A percentile compares a stretch with the other conserved stretches of the same genome.
These are phyloP conservation scores for Beris morrisii DNA, from an alignment of 2,888 invertebrate species.

Conservation along the genomic window DNA sequence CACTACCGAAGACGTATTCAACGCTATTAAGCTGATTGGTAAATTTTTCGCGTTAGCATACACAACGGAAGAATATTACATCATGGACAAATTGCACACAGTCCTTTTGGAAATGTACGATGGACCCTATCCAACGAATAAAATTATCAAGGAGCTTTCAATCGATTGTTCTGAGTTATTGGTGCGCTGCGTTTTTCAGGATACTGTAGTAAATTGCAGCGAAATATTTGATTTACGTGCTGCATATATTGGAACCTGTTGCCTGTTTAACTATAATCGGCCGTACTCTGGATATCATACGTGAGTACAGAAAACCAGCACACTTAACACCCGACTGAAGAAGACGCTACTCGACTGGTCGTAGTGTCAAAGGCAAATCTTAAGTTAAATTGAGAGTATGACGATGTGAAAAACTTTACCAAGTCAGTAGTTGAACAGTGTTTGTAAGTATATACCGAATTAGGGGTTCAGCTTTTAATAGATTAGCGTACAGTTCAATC, in stretches of 20 bases:
- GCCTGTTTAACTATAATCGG: slow-evolving; percentile 51
- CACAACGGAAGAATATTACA: slow-evolving; percentile 39
- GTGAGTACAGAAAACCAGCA: slow-evolving; percentile 45
- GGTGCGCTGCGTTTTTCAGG: slow-evolving; percentile 46
- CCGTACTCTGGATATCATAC: slow-evolving; percentile 42
- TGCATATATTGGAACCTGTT: slow-evolving; percentile 50
- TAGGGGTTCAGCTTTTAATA: too few species aligned
- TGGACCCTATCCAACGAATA: slow-evolving; percentile 46
- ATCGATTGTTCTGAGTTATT: slow-evolving; percentile 49
- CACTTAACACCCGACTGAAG: background rate
- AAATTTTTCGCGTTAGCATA: slow-evolving; percentile 46
- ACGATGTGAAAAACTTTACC: background rate
- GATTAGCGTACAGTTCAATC: too few species aligned
- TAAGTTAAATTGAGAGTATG: background rate
- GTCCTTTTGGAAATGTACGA: slow-evolving; percentile 48
- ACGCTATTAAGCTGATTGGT: slow-evolving; percentile 45
- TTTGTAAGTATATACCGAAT: too few species aligned
- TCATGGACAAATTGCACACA: slow-evolving; percentile 46
- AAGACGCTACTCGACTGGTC: background rate
- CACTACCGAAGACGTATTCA: slow-evolving; percentile 44
- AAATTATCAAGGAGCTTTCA: slow-evolving; percentile 46
- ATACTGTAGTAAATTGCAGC: slow-evolving; percentile 43
- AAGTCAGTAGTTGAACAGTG: too few species aligned
- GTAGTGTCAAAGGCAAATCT: background rate
- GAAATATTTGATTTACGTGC: slow-evolving; percentile 45